Base-by-base conservation (phyloP, 2,888 invertebrate genomes). In the Molanna angustata region DNA sequence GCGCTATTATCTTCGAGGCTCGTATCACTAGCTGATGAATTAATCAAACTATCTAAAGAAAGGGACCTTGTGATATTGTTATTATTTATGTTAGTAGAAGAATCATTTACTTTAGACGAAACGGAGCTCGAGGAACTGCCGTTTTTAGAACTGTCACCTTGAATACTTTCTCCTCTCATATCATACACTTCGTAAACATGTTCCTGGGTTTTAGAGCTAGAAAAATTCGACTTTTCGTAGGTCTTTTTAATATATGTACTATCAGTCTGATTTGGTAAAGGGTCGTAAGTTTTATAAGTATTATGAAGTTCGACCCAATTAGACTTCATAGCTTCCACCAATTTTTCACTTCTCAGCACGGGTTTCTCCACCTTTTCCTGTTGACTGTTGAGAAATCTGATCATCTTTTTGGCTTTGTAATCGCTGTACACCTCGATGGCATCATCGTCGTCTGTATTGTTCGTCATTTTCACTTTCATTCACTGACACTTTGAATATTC, bases 1-100 rank as follows among this genome's bases (percentile, higher is more conserved):
- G 79, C 79, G 48, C 80, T 80, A 27, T 80, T 83, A 46, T 78
- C 78, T 61, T 80, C 80, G 19, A 80, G 79, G 50, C 78, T 79
- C 56, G 81, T 72, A 50, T 77, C 83, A 39, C 78, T 80, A 62
- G 84, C 84, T 0, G 85, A 85, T 3, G 85, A 81, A 69, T 85
- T 85, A 54, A 84, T 85, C 21, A 86, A 73, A 58, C 84, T 84
- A 65, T 86, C 86, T 44, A 86, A 68, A 2, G 84, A 85, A 41
- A 83, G 80, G 2, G 82, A 76, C 48, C 78, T 67, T 52, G 46
- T 56, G 13, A 54, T 32, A 35, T 56, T 56, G 18, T 45, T 22
- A 19, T 46, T 52, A n/a, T 42, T 46, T 14, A 45, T 52, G 27
- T 20, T 21, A 21, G 18, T 49, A 11, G 44, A 42, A 59, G 54